Evolutionary conservation across 2,113 vertebrate genomes (phyloP).

Genomic region (Nannobrachium achirus): DNA sequence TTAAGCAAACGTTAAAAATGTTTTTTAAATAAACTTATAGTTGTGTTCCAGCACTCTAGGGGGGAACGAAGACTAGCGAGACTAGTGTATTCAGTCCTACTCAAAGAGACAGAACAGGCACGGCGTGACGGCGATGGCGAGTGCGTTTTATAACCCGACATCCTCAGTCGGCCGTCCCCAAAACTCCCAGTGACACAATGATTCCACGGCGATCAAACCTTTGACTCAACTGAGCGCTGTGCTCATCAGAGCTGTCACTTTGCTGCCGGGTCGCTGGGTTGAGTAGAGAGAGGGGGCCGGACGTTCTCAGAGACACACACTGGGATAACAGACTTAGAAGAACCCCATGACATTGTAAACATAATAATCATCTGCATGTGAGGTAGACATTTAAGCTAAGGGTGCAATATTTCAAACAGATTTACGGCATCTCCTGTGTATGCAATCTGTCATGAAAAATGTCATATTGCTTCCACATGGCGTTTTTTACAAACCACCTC

Average conservation of each 20-base stretch:
- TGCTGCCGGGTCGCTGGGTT: not conserved
- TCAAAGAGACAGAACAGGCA: not conserved
- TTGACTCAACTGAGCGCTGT: conserved; percentile 12
- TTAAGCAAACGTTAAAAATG: too few species aligned
- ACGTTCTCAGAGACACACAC: not conserved
- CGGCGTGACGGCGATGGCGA: conserved; percentile 10
- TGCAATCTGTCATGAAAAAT: not conserved
- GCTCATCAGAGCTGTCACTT: conserved; percentile 37
- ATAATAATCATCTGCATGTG: too few species aligned
- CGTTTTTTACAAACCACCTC: too few species aligned
- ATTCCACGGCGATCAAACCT: conserved; percentile 42
- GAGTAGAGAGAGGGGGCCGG: not conserved
- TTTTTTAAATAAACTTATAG: too few species aligned
- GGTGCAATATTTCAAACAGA: not conserved
- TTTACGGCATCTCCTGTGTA: too few species aligned
- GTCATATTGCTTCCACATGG: too few species aligned
- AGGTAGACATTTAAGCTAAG: too few species aligned
- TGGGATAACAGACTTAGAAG: conserved; percentile 1
- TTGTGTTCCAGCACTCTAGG: too few species aligned
- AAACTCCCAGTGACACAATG: conserved; percentile 58
- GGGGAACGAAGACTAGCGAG: too few species aligned
- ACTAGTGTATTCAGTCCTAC: too few species aligned
- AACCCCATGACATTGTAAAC: too few species aligned
- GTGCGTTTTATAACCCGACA: conserved; percentile 44
- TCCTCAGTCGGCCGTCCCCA: conserved; percentile 31